Percentiles rank a stretch among this genome's conserved stretches.
These are phyloP conservation scores for Leptobrachium leishanense DNA, from an alignment of 2,113 vertebrate genomes.

Conservation along the genomic window DNA sequence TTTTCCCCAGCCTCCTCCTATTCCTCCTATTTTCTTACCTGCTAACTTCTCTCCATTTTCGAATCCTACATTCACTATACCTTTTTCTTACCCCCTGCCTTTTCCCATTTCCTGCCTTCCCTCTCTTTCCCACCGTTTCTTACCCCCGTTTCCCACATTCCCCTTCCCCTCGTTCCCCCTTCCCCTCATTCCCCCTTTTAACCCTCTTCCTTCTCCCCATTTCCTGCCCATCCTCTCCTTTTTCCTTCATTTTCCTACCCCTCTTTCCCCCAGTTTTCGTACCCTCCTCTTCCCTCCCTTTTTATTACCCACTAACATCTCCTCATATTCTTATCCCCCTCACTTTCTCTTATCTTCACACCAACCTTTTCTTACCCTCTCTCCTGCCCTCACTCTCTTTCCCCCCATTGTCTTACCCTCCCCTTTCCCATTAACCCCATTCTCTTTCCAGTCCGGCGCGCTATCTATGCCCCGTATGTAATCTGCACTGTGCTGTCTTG, in stretches of 20 bases:
- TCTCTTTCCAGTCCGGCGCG: no score
- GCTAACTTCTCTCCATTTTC: no score
- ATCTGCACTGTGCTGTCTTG: constrained; percentile 25
- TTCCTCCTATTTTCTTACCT: no score
- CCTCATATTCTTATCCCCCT: neutral
- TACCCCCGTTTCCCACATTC: no score
- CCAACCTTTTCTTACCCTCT: neutral
- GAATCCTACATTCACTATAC: no score
- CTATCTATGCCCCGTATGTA: constrained; percentile 18
- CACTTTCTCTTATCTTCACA: neutral
- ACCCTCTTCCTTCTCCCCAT: no score
- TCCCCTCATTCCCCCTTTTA: no score
- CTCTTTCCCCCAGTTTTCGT: neutral
- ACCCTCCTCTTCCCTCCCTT: neutral
- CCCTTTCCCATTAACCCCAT: no score
- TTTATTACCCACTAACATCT: neutral
- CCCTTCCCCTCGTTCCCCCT: no score
- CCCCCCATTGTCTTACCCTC: neutral
- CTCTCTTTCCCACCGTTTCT: neutral
- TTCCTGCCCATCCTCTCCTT: neutral
- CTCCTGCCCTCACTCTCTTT: constrained; percentile 14
- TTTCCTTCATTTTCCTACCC: neutral
- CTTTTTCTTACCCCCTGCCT: neutral
- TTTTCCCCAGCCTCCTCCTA: no score
- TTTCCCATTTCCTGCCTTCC: neutral